phyloP scores from a whole-genome alignment of 2,797 vertebrate genomes.

The Hyperoplus immaculatus region DNA sequence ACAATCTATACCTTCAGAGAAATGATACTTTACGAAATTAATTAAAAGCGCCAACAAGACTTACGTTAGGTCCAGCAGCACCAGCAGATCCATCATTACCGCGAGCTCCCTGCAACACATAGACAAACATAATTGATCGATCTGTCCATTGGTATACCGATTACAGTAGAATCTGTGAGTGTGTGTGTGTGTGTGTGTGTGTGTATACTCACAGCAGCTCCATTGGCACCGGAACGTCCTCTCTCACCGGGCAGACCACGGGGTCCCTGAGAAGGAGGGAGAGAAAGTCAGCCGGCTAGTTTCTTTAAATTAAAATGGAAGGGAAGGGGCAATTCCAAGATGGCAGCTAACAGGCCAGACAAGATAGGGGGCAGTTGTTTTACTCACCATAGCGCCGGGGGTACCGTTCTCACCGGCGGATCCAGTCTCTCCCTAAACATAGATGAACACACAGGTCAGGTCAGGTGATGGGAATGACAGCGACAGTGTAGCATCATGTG shows the following conservation, averaged over 20 bases:
- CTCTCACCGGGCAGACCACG: conserved; percentile 98
- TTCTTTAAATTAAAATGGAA: background rate
- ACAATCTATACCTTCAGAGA: background rate
- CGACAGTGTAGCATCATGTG: background rate
- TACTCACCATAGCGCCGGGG: conserved; percentile 95
- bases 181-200: conserved; percentile 1
- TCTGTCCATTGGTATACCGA: background rate
- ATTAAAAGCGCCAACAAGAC: conserved; percentile 65
- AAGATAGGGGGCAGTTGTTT: background rate
- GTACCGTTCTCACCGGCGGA: conserved; percentile 95
- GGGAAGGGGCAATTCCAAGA: background rate
- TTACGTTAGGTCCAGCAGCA: conserved; percentile 94
- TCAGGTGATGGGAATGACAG: conserved; percentile 4
- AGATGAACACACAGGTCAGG: conserved; percentile 24
- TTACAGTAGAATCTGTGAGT: background rate
- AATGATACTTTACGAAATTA: background rate
- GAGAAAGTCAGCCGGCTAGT: background rate
- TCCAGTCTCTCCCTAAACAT: conserved; percentile 91
- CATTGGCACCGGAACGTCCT: conserved; percentile 92
- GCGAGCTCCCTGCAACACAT: conserved; percentile 90
- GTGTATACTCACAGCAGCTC: conserved; percentile 92
- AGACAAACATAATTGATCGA: conserved; percentile 33
- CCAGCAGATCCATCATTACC: conserved; percentile 96
- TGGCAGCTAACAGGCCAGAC: background rate
- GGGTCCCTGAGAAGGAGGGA: conserved; percentile 87